A percentile compares a stretch with the other conserved stretches of the same genome.
Evolutionary conservation across 2,797 vertebrate genomes (phyloP).

Genomic region (Anableps anableps): DNA sequence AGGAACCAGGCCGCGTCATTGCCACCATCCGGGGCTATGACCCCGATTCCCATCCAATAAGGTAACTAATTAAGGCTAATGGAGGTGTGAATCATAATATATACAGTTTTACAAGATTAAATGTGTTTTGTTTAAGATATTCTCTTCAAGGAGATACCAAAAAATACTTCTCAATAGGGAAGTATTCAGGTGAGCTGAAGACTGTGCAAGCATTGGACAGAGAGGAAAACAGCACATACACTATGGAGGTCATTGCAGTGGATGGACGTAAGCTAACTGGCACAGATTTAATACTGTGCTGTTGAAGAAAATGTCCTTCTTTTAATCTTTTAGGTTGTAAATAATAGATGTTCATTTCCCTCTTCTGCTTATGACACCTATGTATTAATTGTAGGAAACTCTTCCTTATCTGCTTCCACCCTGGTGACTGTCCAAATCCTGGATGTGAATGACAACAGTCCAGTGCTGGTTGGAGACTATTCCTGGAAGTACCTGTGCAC

Average conservation of each 20-base stretch:
- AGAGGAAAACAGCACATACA: constrained; percentile 85
- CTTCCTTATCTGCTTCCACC: constrained; percentile 80
- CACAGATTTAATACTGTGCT: not conserved
- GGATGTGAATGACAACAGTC: constrained; percentile 83
- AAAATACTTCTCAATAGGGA: constrained; percentile 84
- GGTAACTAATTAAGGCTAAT: constrained; percentile 49
- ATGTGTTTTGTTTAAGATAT: constrained; percentile 73
- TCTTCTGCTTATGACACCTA: not conserved
- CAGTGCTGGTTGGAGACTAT: constrained; percentile 80
- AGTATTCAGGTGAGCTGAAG: constrained; percentile 84
- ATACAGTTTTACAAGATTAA: not conserved
- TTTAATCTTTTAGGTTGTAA: not conserved
- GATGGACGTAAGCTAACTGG: constrained; percentile 78
- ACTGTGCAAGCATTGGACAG: constrained; percentile 81
- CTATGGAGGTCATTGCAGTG: constrained; percentile 83
- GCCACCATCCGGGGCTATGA: constrained; percentile 84
- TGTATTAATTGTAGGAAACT: constrained; percentile 74
- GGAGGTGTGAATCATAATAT: not conserved
- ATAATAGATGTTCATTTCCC: not conserved
- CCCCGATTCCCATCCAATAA: constrained; percentile 81
- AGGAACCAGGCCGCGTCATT: constrained; percentile 83
- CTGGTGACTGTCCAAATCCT: constrained; percentile 84
- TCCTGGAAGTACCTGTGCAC: constrained; percentile 87
- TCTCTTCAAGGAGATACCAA: constrained; percentile 85
- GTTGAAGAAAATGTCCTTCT: not conserved